Evolutionary conservation across 2,113 vertebrate genomes (phyloP).

Genomic region (Rhea americana): DNA sequence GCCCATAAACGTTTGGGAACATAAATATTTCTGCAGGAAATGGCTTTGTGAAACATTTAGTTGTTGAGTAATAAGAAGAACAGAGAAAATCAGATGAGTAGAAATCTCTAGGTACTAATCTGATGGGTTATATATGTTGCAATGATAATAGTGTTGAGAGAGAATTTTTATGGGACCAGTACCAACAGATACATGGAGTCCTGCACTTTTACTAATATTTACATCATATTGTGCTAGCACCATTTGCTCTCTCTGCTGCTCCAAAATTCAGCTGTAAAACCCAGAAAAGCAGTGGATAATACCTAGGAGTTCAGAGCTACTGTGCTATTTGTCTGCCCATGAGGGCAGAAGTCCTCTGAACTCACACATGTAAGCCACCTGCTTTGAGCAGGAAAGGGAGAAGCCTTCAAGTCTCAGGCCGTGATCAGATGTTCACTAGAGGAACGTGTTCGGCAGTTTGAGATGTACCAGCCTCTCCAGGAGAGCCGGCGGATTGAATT

Average conservation of each 20-base stretch:
- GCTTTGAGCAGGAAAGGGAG: not conserved
- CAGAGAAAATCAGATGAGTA: conserved; percentile 50
- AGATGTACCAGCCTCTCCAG: not conserved
- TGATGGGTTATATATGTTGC: conserved; percentile 8
- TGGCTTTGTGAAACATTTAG: conserved; percentile 72
- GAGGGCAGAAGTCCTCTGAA: not conserved
- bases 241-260: not conserved
- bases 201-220: conserved; percentile 2
- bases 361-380: not conserved
- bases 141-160: conserved; percentile 31
- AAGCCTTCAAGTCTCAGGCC: not conserved
- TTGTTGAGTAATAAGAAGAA: conserved; percentile 66
- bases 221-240: not conserved
- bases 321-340: not conserved
- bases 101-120: conserved; percentile 64
- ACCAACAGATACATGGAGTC: conserved; percentile 2
- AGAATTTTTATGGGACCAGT: conserved; percentile 17
- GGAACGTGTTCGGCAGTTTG: not conserved
- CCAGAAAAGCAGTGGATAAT: not conserved
- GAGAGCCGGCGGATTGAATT: not conserved
- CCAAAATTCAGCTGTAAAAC: not conserved
- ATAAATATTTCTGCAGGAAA: conserved; percentile 74
- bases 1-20: conserved; percentile 69
- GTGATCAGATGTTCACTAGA: not conserved
- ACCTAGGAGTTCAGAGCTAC: not conserved